Base-by-base conservation (phyloP, 2,888 invertebrate genomes). In the Sepiola atlantica region DNA sequence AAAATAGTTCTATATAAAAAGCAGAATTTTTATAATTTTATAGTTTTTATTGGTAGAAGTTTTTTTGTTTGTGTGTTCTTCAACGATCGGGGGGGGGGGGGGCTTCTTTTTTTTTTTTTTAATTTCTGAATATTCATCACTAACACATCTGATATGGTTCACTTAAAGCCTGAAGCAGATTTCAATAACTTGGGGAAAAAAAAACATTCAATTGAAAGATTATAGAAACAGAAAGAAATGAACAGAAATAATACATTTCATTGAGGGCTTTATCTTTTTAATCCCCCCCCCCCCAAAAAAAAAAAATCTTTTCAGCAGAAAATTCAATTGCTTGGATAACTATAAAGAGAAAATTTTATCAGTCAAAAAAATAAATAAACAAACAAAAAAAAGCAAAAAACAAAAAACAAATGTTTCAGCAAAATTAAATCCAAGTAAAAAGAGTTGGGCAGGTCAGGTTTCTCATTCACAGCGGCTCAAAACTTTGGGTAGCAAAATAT, bases 291-390 rank as follows among this genome's bases (percentile, higher is more conserved):
- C n/a, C n/a, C n/a, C n/a, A n/a, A n/a, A n/a, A n/a, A n/a, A n/a
- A n/a, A n/a, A n/a, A n/a, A n/a, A n/a, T n/a, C 77, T 77, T 77
- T 77, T 18, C n/a, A 45, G 45, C 45, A 45, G 8, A 45, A 16
- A 77, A 77, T 77, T 77, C n/a, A 77, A 77, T 77, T 77, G 77
- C 77, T 77, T n/a, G 77, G 77, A 77, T 77, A n/a, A 77, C 77
- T n/a, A n/a, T n/a, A n/a, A 32, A 77, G 77, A 77, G n/a, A 77
- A n/a, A 16, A 14, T 77, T 77, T 77, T 77, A 77, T 77, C n/a
- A 32, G 21, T n/a, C 8, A 77, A n/a, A n/a, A 77, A 32, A 77
- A 77, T 12, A 77, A n/a, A 18, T 10, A 77, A 28, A 12, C 0
- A 77, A 77, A 20, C 12, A 45, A n/a, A n/a, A n/a, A n/a, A n/a